phyloP scores from a whole-genome alignment of 2,797 vertebrate genomes.

The Sternarchorhynchus goeldii region DNA sequence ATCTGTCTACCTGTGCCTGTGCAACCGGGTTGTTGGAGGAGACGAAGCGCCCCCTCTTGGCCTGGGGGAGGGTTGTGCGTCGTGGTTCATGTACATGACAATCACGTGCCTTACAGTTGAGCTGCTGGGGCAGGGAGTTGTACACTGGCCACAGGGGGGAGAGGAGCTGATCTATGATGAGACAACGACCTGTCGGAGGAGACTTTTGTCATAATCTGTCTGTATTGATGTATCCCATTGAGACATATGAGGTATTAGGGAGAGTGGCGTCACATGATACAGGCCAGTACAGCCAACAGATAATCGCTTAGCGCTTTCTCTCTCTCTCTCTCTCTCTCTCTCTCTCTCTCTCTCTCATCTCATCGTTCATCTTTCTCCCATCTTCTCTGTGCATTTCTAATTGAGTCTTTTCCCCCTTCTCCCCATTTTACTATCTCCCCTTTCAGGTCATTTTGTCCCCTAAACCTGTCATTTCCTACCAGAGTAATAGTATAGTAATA shows the following conservation, averaged over 20 bases:
- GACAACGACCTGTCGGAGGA: constrained; percentile 50
- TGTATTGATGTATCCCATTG: constrained; percentile 54
- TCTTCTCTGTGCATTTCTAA: not conserved
- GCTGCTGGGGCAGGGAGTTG: constrained; percentile 28
- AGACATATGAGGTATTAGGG: constrained; percentile 56
- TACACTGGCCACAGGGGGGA: constrained; percentile 43
- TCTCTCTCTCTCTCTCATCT: constrained; percentile 10
- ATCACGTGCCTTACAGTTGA: constrained; percentile 22
- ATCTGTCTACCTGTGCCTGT: constrained; percentile 44
- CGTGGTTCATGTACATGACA: constrained; percentile 22
- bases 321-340: constrained; percentile 18
- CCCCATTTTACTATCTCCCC: not conserved
- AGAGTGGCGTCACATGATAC: constrained; percentile 60
- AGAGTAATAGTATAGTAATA: no score
- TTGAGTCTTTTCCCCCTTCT: not conserved
- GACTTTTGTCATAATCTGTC: constrained; percentile 58
- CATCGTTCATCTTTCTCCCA: not conserved
- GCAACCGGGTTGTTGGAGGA: constrained; percentile 13
- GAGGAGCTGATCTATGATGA: constrained; percentile 46
- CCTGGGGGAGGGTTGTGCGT: not conserved
- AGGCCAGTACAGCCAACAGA: constrained; percentile 50
- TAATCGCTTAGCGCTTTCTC: constrained; percentile 59
- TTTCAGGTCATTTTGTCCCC: not conserved
- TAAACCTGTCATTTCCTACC: not conserved
- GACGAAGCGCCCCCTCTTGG: not conserved